Evolutionary conservation across 2,797 vertebrate genomes (phyloP).

Genomic region (Psittacula derbiana): DNA sequence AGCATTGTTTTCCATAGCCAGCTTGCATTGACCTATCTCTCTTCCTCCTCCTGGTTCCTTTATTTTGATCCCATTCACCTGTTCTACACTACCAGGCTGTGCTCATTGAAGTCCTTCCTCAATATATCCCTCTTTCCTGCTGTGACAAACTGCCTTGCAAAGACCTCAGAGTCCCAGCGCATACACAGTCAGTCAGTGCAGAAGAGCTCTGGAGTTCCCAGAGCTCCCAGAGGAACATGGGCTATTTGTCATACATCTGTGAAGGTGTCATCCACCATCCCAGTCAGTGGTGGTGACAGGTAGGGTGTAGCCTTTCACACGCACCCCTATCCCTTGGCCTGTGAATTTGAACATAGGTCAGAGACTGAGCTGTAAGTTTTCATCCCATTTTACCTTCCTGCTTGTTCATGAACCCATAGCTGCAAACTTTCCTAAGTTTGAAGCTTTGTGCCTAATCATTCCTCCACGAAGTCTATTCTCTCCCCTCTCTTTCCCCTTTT

Average conservation of each 20-base stretch:
- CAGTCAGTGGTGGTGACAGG: not conserved
- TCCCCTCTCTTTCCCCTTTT: not conserved
- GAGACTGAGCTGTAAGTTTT: not conserved
- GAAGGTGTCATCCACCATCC: not conserved
- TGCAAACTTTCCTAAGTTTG: not conserved
- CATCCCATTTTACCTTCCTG: not conserved
- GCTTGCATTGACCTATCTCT: not conserved
- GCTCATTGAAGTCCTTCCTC: not conserved
- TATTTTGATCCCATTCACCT: not conserved
- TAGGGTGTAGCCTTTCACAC: not conserved
- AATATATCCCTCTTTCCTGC: not conserved
- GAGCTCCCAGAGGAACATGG: not conserved
- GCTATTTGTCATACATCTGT: not conserved
- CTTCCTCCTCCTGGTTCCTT: not conserved
- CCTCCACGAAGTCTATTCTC: not conserved
- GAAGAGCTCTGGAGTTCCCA: not conserved
- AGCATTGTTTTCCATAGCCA: not conserved
- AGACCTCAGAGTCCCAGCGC: not conserved
- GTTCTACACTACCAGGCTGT: not conserved
- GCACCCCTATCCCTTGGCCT: not conserved
- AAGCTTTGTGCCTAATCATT: not conserved
- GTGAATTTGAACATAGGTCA: not conserved
- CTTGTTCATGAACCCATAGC: not conserved
- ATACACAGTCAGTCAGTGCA: accelerated
- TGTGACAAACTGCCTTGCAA: not conserved